phyloP scores from a whole-genome alignment of 1,140 invertebrate genomes.

The Orius insidiosus region DNA sequence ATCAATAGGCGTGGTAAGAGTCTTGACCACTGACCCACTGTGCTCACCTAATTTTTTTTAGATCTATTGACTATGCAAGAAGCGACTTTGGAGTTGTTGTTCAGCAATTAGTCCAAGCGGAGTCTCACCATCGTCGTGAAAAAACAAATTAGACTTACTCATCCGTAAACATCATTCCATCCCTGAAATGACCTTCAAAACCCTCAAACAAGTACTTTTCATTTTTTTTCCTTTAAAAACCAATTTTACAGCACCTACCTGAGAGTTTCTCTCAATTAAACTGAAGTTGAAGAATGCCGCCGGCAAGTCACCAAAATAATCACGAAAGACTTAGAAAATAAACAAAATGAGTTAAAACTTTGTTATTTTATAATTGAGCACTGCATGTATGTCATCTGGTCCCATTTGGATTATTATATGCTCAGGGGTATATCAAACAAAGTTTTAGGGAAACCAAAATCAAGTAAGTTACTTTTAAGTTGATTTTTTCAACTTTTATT shows the following conservation, averaged over 20 bases:
- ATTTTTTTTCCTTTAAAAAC: neutral
- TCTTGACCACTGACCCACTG: no score
- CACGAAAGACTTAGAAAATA: conserved; percentile 31
- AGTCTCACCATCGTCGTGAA: conserved; percentile 35
- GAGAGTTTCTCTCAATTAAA: conserved; percentile 16
- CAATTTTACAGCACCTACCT: conserved; percentile 15
- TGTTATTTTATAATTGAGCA: conserved; percentile 57
- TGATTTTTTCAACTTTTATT: neutral
- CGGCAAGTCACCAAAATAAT: conserved; percentile 12
- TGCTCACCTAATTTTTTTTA: no score
- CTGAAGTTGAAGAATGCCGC: conserved; percentile 16
- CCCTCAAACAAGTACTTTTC: conserved; percentile 27
- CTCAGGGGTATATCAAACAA: conserved; percentile 34
- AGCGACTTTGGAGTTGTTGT: conserved; percentile 28
- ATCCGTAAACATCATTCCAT: conserved; percentile 26
- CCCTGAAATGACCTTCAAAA: conserved; percentile 26
- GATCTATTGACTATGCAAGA: conserved; percentile 15
- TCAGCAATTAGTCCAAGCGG: conserved; percentile 33
- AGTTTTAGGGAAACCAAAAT: conserved; percentile 16
- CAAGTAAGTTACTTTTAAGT: neutral
- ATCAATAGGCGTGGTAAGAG: conserved; percentile 16
- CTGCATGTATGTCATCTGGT: conserved; percentile 65
- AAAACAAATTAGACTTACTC: conserved; percentile 28
- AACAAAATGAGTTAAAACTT: conserved; percentile 41
- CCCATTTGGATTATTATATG: conserved; percentile 59